Percentiles rank a stretch among this genome's conserved stretches.
These are phyloP conservation scores for Typhlichthys eigenmanni DNA, from an alignment of 2,797 vertebrate genomes.

Conservation along the genomic window DNA sequence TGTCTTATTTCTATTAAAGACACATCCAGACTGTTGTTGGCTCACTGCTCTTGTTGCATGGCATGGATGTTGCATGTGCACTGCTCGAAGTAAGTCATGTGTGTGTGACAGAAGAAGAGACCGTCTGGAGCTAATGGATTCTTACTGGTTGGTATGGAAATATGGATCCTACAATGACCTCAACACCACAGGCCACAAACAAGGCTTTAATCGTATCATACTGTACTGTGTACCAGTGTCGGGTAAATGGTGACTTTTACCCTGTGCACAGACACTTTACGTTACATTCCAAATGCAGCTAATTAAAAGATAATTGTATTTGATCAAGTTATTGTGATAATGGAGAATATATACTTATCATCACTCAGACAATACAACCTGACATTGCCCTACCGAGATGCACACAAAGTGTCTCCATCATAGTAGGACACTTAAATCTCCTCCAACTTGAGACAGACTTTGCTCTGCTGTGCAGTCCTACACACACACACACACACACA, in stretches of 20 bases:
- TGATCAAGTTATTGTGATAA: constrained; percentile 25
- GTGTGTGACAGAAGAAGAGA: constrained; percentile 80
- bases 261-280: constrained; percentile 35
- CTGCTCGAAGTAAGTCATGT: constrained; percentile 80
- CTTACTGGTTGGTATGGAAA: constrained; percentile 86
- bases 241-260: neutral
- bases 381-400: too few relatives aligned
- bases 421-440: too few relatives aligned
- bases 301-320: constrained; percentile 35
- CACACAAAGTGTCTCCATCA: too few relatives aligned
- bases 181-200: constrained; percentile 21
- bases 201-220: constrained; percentile 16
- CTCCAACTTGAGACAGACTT: neutral
- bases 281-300: constrained; percentile 22
- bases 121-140: constrained; percentile 63
- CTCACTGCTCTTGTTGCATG: constrained; percentile 53
- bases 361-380: too few relatives aligned
- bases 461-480: neutral
- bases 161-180: constrained; percentile 24
- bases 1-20: constrained; percentile 1
- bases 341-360: too few relatives aligned
- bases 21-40: constrained; percentile 32
- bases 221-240: constrained; percentile 1
- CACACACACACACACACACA: neutral
- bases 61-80: constrained; percentile 69